Evolutionary conservation across 2,113 vertebrate genomes (phyloP), one percentile per base, ranked within the genome.

Genomic region (Aspiorhynchus laticeps): DNA sequence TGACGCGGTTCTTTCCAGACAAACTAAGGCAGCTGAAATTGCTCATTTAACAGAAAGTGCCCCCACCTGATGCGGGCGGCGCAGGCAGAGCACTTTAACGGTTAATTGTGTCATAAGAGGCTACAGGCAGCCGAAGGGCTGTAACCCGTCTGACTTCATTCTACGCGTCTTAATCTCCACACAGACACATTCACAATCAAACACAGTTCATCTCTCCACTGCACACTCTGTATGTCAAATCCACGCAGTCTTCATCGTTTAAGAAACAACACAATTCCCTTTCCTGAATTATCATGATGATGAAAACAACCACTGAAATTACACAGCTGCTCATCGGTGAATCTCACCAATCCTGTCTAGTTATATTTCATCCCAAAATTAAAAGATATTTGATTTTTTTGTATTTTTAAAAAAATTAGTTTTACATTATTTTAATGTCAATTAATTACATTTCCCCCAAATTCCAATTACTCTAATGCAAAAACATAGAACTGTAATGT

Each of bases 111-210:
- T 61, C 36, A 10, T 61, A 80, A 80, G 19, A 19, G 4, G 67
- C 67, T 33, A 71, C 67, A 26, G n/a, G 38, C 10, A 46, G n/a
- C n/a, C 7, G 10, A 51, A 71, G 41, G 63, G 43, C 65, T 53
- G 28, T 14, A 51, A 71, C 81, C 63, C 28, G 43, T 71, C 41
- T 83, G 81, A 33, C 81, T 71, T 83, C 63, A 83, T 46, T 83
- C 9, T 81, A 12, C 4, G 7, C 6, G 63, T 41, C 33, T 24
- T 17, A 48, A 78, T 33, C 61, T 76, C 28, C 15, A n/a, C 26
- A 76, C 65, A 33, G 56, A 31, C 21, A 15, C 59, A 76, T 53
- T 36, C 28, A 36, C 31, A 80, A n/a, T 74, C 31, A 59, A 33
- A 31, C 36, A 41, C 82, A 33, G 19, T n/a, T 12, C 38, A n/a